Conservation (phyloP, 2,888 invertebrate genomes). For the Drosophila ustulata region DNA sequence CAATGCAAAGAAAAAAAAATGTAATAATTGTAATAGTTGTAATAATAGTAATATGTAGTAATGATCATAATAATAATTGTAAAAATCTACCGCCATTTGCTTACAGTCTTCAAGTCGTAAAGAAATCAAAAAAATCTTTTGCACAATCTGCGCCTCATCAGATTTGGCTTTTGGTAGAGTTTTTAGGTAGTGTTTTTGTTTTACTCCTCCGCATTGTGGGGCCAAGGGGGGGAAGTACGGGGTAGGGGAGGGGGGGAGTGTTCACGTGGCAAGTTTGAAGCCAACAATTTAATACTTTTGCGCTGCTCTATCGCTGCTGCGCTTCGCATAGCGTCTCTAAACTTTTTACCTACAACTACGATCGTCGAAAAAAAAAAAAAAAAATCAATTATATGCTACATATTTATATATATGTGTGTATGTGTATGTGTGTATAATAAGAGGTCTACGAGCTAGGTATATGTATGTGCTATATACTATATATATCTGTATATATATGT, state of each 20-base stretch:
- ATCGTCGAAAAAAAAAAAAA: constrained; percentile 56
- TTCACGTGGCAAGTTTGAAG: constrained; percentile 54
- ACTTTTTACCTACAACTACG: constrained; percentile 63
- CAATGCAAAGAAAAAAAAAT: constrained; percentile 51
- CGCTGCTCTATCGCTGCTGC: constrained; percentile 43
- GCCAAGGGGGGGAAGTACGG: background rate
- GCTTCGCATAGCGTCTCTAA: constrained; percentile 74
- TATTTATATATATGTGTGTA: constrained; percentile 24
- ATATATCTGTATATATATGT: constrained; percentile 31
- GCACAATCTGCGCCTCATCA: constrained; percentile 49
- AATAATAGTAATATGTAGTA: constrained; percentile 39
- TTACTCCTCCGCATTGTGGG: constrained; percentile 3
- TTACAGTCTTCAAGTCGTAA: constrained; percentile 80
- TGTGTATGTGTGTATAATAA: constrained; percentile 18
- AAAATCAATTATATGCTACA: constrained; percentile 36
- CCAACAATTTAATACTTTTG: constrained; percentile 74
- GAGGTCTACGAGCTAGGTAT: constrained; percentile 33
- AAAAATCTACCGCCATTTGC: constrained; percentile 67
- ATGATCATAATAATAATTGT: constrained; percentile 32
- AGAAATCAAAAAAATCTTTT: constrained; percentile 58
- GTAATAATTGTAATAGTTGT: constrained; percentile 30
- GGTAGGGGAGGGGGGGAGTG: constrained; percentile 36
- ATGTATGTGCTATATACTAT: constrained; percentile 19
- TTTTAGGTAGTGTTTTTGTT: constrained; percentile 45
- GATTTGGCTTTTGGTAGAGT: constrained; percentile 62